Base-by-base conservation (phyloP, 2,797 vertebrate species). In the Apogon talboti region DNA sequence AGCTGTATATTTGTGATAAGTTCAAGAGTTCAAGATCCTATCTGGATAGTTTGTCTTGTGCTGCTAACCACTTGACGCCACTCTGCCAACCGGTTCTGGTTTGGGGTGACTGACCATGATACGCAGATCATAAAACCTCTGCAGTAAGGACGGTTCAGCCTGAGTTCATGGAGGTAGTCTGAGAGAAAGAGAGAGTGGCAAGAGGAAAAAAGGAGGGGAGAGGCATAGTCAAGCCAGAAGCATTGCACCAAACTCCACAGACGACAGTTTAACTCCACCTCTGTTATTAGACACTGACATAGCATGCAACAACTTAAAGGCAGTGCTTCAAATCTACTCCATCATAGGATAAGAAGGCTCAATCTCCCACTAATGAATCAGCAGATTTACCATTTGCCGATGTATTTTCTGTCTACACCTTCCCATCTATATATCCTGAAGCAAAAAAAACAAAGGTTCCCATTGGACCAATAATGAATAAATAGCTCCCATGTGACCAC, bases 81-180 rank as follows among this genome's bases (percentile, higher is more conserved):
- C 82, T 71, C 76, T 91, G 89, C 91, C 90, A 91, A 88, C 89
- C 78, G 79, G 74, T 1, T 16, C 84, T 89, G 89, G 91, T 90
- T 92, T 92, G 86, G 87, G 89, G 81, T 86, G 87, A 91, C 83
- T 82, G 85, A 90, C 90, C 81, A 76, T 88, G 83, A 90, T 83
- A 71, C 71, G 77, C 85, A 81, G 73, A 81, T 85, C 88, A 71
- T 92, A 91, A 92, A 92, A 91, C 72, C 81, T 82, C 81, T 1
- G 74, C 79, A 72, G 80, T 50, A 68, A 7, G 43, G 47, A 49
- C 43, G 60, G 90, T 92, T 92, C 90, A 91, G 82, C 55, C 65
- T 30, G 88, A 92, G 89, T 92, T 92, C 91, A 91, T 62, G 40
- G 70, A 81, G 67, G 79, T 85, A 83, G 66, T 51, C 46, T 59